Evolutionary conservation across 1,140 invertebrate genomes (phyloP).

Genomic region (Augochlora pura): DNA sequence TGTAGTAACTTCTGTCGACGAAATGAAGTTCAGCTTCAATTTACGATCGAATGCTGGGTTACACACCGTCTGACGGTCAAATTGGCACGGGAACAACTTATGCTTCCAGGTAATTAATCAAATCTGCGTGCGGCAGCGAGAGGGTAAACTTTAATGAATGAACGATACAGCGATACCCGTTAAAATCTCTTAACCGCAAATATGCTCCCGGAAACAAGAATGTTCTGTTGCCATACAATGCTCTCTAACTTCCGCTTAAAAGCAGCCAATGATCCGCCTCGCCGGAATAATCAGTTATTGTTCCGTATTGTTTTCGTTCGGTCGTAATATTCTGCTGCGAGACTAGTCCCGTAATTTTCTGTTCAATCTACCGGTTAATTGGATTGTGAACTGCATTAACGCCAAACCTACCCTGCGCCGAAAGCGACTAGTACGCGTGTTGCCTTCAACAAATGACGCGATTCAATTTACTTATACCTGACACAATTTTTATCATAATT

Average conservation of each 20-base stretch:
- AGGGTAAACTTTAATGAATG: constrained; percentile 63
- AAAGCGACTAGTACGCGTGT: no score
- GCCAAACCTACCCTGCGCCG: no score
- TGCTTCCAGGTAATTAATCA: constrained; percentile 63
- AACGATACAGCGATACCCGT: constrained; percentile 53
- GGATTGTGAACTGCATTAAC: neutral
- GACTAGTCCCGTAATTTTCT: neutral
- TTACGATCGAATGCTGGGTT: constrained; percentile 62
- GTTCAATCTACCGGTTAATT: neutral
- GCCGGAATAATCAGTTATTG: constrained; percentile 4
- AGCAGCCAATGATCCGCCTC: neutral
- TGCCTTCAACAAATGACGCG: no score
- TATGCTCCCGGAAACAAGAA: constrained; percentile 44
- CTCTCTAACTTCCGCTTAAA: neutral
- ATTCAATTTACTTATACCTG: no score
- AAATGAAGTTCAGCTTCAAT: constrained; percentile 70
- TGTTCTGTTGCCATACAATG: constrained; percentile 35
- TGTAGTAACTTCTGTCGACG: constrained; percentile 56
- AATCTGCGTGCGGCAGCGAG: constrained; percentile 49
- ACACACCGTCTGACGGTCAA: constrained; percentile 40
- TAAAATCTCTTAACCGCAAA: constrained; percentile 63
- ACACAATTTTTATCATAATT: no score
- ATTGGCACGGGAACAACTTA: constrained; percentile 54
- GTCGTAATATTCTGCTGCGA: neutral
- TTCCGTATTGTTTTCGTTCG: neutral